A percentile compares a stretch with the other conserved stretches of the same genome.
Conservation (phyloP, 2,888 invertebrate genomes). For the Geotrupes spiniger region DNA sequence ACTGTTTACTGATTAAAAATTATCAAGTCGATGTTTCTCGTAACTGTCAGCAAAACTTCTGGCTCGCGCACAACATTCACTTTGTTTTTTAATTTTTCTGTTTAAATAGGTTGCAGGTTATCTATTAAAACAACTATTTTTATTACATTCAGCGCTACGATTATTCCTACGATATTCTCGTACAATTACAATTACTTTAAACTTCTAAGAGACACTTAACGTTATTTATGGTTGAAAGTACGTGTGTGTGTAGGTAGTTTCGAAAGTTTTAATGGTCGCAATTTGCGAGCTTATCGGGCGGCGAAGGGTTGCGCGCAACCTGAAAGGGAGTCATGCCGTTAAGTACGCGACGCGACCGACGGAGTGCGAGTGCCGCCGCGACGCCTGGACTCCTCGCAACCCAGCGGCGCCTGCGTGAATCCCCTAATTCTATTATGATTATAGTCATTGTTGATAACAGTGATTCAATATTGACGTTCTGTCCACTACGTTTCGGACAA, state of each 20-base stretch:
- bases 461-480: slow-evolving; percentile 23
- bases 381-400: slow-evolving; percentile 38
- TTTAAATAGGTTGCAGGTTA: too few species aligned
- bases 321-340: slow-evolving; percentile 37
- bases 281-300: slow-evolving; percentile 34
- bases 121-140: too few species aligned
- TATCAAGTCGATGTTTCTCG: too few species aligned
- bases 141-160: not conserved
- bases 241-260: not conserved
- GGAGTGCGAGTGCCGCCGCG: slow-evolving; percentile 41
- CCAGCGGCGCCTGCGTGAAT: slow-evolving; percentile 42
- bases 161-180: not conserved
- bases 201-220: not conserved
- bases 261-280: slow-evolving; percentile 9
- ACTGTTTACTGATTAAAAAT: not conserved
- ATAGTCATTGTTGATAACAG: slow-evolving; percentile 42
- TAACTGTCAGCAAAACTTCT: too few species aligned
- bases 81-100: too few species aligned
- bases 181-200: not conserved
- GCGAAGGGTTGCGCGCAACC: slow-evolving; percentile 35
- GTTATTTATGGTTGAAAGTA: slow-evolving; percentile 2
- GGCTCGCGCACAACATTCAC: too few species aligned
- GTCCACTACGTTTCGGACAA: slow-evolving; percentile 2
- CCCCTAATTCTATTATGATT: slow-evolving; percentile 44
- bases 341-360: slow-evolving; percentile 33